Evolutionary conservation across 2,888 invertebrate species (phyloP), one percentile per base, ranked within the genome.

Genomic region (Molorchus minor): DNA sequence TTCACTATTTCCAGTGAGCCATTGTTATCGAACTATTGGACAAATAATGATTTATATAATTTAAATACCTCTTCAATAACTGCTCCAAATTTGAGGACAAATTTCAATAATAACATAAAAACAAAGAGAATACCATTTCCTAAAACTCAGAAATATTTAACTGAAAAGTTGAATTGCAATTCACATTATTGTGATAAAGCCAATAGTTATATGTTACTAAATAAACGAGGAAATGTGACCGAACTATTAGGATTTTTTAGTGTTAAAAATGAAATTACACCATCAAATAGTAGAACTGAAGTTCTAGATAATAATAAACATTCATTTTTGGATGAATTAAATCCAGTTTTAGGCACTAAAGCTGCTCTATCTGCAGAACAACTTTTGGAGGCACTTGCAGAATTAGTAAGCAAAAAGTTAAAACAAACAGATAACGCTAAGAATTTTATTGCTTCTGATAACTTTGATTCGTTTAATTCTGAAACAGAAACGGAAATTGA

Each of bases 1-100:
- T 73, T 72, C 43, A 67, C 69, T 3, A 72, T 74, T 53, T 67
- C 72, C n/a, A 72, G 64, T 61, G 64, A 69, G 38, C 38, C 63
- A 10, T 46, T 54, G 19, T 3, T 59, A 33, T 53, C 59, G 8
- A 16, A 51, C 10, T 49, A 16, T n/a, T 52, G 25, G 41, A 17
- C 10, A 13, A 20, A 56, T n/a, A 52, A 56, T 29, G 15, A 44
- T 16, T 15, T n/a, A 8, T 17, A 30, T 0, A 10, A 29, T 10
- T 35, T 47, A 33, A 33, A 33, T 36, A 20, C 13, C n/a, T 49
- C 25, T 49, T 10, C 17, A 13, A n/a, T 10, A 3, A 40, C n/a
- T 12, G 19, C 5, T 10, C 12, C 17, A 45, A 10, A 29, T n/a
- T 5, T n/a, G 10, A 20, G 13, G 1, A 10, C 1, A 1, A n/a